A percentile compares a stretch with the other conserved stretches of the same genome.
Evolutionary conservation across 2,888 invertebrate genomes (phyloP).

Genomic region (Notodonta dromedarius): DNA sequence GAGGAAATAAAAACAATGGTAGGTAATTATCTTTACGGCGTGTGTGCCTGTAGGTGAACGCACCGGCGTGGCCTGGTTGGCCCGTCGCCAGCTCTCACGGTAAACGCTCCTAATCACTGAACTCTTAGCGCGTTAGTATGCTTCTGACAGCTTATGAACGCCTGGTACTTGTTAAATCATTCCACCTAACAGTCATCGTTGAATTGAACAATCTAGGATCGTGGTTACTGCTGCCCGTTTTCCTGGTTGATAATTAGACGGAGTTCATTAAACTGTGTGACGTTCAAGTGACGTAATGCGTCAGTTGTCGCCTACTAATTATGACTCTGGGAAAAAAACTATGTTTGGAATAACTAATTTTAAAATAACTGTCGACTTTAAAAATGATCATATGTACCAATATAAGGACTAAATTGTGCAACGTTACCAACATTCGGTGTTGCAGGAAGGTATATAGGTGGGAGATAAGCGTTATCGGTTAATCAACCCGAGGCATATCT

Average conservation of each 20-base stretch:
- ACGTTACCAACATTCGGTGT: constrained; percentile 41
- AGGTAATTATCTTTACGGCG: constrained; percentile 62
- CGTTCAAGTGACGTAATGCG: constrained; percentile 25
- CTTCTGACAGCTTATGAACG: constrained; percentile 74
- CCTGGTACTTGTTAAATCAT: constrained; percentile 68
- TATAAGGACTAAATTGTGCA: constrained; percentile 40
- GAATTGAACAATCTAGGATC: constrained; percentile 17
- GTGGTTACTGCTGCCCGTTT: constrained; percentile 24
- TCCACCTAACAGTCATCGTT: constrained; percentile 50
- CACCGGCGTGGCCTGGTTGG: constrained; percentile 79
- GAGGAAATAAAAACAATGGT: constrained; percentile 68
- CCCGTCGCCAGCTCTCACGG: constrained; percentile 78
- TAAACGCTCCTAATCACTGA: constrained; percentile 77
- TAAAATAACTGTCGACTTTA: not conserved
- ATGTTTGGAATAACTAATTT: not conserved
- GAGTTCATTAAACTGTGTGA: constrained; percentile 41
- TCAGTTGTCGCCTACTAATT: constrained; percentile 29
- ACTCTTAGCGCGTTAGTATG: constrained; percentile 69
- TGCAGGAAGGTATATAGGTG: constrained; percentile 55
- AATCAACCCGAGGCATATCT: constrained; percentile 60
- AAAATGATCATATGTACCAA: not conserved
- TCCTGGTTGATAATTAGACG: constrained; percentile 28
- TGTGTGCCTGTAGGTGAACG: constrained; percentile 71
- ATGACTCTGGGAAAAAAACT: constrained; percentile 10
- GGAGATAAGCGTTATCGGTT: constrained; percentile 69